Evolutionary conservation across 2,888 invertebrate genomes (phyloP), one percentile per base, ranked within the genome.

Genomic region (Pimpla rufipes): DNA sequence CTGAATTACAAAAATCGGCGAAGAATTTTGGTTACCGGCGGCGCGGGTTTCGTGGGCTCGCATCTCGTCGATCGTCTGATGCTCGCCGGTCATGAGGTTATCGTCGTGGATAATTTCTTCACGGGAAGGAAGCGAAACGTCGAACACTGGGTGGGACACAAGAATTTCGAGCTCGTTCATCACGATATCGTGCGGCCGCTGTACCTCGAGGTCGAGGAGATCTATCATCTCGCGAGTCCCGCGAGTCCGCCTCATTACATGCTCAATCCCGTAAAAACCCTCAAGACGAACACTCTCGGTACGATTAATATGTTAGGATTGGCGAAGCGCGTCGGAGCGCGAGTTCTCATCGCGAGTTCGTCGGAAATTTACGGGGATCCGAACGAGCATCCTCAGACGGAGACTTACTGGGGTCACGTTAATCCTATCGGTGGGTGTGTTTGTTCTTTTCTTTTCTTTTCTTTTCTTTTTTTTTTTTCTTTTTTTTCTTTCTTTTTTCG

Each of bases 341-440:
- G 96, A 91, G 96, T 99, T 74, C 94, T 99, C 83, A 97, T 99
- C 91, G 99, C 99, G 10, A 99, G 99, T 89, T 99, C 99, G 1
- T 99, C 99, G 0, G 99, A 99, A 94, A 98, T 99, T 0, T 99
- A 99, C 93, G 99, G 99, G 10, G 99, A 99, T 94, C 99, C 99
- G 0, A 97, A 98, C 93, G 98, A 98, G 13, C 99, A 99, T 94
- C 99, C 99, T 0, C 99, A 99, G 93, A 96, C 97, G 0, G 99
- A 99, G 94, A 97, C 97, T 0, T 99, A 99, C 92, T 99, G 99
- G 99, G 99, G 99, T 0, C 98, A 99, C 93, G 99, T 99, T 0
- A 99, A 99, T 95, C 99, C 99, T 7, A 99, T 99, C 90, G 98
- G 97, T 96, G 93, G 93, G 86, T 84, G 77, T 81, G 11, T 4